These are phyloP conservation scores for Muricea muricata DNA, from an alignment of 92 coral and sea anemone species.

Conservation along the genomic window DNA sequence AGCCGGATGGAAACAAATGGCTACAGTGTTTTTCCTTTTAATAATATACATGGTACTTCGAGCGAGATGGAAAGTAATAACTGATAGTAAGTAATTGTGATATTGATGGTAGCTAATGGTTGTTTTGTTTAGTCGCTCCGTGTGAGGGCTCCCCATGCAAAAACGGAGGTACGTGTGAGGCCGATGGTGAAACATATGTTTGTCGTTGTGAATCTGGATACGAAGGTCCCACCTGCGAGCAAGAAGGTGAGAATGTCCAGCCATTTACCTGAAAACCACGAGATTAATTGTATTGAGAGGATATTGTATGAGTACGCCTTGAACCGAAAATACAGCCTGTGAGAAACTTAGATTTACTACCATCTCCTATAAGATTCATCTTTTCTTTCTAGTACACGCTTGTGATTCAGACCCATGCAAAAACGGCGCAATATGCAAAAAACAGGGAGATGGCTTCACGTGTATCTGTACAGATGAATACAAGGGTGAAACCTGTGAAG, in stretches of 20 bases:
- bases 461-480: slow-evolving; percentile 1
- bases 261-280: too few species aligned
- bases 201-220: neutral
- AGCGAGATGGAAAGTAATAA: too few species aligned
- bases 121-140: neutral
- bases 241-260: slow-evolving; percentile 14
- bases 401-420: slow-evolving; percentile 15
- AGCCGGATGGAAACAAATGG: too few species aligned
- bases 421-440: slow-evolving; percentile 4
- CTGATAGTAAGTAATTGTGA: too few species aligned
- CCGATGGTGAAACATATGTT: neutral
- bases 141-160: slow-evolving; percentile 9
- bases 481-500: slow-evolving; percentile 11
- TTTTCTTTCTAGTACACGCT: slow-evolving; percentile 1
- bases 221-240: neutral
- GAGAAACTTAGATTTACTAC: too few species aligned
- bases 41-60: too few species aligned
- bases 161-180: neutral
- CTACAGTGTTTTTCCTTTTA: too few species aligned
- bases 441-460: neutral
- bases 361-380: too few species aligned
- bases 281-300: too few species aligned
- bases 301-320: too few species aligned
- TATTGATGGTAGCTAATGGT: neutral
- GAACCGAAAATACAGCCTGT: too few species aligned